Conservation (phyloP, 2,797 vertebrate genomes). For the Enteromius fasciolatus region DNA sequence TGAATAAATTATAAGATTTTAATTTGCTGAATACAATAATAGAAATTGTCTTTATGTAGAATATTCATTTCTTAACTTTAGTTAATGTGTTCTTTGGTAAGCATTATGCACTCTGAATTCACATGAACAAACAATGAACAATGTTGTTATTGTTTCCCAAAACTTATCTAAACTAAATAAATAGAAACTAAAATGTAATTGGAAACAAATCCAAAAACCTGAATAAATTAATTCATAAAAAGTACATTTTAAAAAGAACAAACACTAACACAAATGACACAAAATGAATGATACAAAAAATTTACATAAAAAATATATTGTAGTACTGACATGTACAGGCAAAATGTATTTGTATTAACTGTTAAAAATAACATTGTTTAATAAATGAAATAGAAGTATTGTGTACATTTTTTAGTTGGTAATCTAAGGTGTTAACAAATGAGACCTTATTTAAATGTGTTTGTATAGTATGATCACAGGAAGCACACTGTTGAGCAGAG, state of each 20-base stretch:
- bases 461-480: not conserved
- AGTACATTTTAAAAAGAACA: not conserved
- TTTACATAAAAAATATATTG: no score
- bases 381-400: not conserved
- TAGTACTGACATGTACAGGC: not conserved
- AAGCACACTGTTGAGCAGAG: constrained; percentile 14
- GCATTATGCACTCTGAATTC: no score
- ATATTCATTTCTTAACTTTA: not conserved
- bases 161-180: not conserved
- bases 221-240: not conserved
- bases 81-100: not conserved
- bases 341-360: not conserved
- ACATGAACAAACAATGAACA: no score
- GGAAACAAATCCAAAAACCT: not conserved
- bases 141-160: no score
- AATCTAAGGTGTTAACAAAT: constrained; percentile 6
- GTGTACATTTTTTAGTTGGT: not conserved
- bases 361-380: not conserved
- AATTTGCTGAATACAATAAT: not conserved
- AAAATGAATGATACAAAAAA: no score
- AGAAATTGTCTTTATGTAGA: not conserved
- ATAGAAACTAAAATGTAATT: not conserved
- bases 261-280: not conserved
- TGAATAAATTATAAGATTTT: no score
- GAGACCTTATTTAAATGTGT: no score